These are phyloP conservation scores for Drosophila serrata DNA, from an alignment of 1,140 invertebrate genomes.

Conservation along the genomic window DNA sequence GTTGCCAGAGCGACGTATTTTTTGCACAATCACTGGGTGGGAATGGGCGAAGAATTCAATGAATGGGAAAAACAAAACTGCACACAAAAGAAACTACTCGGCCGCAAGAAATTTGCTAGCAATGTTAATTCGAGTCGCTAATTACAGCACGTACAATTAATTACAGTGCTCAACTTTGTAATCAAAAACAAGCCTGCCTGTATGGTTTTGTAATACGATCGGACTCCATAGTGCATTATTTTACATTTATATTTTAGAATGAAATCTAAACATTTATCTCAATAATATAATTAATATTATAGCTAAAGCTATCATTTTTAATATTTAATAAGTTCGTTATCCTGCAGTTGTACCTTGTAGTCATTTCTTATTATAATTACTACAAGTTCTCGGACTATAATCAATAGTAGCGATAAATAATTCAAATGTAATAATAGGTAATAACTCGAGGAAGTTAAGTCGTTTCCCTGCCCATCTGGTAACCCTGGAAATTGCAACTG, in stretches of 20 bases:
- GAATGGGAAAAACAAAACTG: constrained; percentile 42
- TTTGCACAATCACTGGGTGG: constrained; percentile 31
- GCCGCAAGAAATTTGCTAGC: constrained; percentile 1
- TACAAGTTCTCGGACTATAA: not conserved
- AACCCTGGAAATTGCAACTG: constrained; percentile 62
- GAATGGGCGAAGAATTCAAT: constrained; percentile 43
- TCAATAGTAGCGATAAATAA: constrained; percentile 2
- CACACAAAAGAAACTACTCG: constrained; percentile 34
- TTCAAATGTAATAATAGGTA: constrained; percentile 6
- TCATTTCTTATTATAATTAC: not conserved
- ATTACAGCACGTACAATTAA: constrained; percentile 33
- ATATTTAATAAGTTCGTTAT: not conserved
- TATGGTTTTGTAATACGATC: constrained; percentile 3
- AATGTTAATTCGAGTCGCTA: constrained; percentile 37
- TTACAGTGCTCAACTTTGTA: constrained; percentile 22
- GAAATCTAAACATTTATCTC: not conserved
- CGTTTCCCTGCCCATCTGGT: constrained; percentile 17
- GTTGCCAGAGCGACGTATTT: constrained; percentile 36
- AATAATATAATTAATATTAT: no score
- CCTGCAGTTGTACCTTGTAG: not conserved
- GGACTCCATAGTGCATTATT: not conserved
- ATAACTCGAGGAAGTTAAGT: not conserved
- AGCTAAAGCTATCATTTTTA: no score
- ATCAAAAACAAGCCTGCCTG: constrained; percentile 4
- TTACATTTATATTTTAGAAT: not conserved